Base-by-base conservation (phyloP, 2,888 invertebrate species). In the Ochropleura leucogaster region DNA sequence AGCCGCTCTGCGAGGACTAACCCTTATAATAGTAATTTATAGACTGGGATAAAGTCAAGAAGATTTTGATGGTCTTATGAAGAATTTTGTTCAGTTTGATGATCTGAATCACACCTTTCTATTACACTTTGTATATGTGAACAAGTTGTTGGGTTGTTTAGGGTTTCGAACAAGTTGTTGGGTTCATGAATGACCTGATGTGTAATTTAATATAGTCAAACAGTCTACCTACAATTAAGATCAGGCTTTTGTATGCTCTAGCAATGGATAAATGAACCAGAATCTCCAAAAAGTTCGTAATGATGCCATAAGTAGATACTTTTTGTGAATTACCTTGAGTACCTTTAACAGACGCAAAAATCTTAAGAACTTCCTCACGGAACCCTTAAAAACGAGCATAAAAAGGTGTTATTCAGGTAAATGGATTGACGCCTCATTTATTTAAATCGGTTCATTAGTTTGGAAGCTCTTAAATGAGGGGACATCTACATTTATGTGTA, bases 391-490 rank as follows among this genome's bases (percentile, higher is more conserved):
- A 80, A 68, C 63, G 42, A 69, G 20, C 53, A 47, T 53, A 60
- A 62, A 79, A 77, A 68, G 59, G 72, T 81, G 81, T 74, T 79
- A 74, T 74, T 65, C 59, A 76, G 55, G 81, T 81, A 77, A 80
- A 80, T 77, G 77, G 77, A 81, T 80, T 81, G 79, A 81, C 79
- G 79, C 77, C 72, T 77, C 79, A 80, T 80, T 80, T 81, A 76
- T 80, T 80, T 80, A 72, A 81, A 80, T 72, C 77, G 72, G 64
- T 81, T 81, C 80, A 81, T 80, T 80, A 81, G 77, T 80, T 80
- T 57, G 64, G 72, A 77, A 81, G 72, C 80, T 65, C 77, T 60
- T 68, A 65, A 68, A 72, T 77, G 81, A 65, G 68, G 46, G 53
- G 72, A 81, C 82, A 80, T 80, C 77, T 72, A 68, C 77, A 79